Conservation (phyloP, 2,888 invertebrate genomes). For the Drosophila falleni region DNA sequence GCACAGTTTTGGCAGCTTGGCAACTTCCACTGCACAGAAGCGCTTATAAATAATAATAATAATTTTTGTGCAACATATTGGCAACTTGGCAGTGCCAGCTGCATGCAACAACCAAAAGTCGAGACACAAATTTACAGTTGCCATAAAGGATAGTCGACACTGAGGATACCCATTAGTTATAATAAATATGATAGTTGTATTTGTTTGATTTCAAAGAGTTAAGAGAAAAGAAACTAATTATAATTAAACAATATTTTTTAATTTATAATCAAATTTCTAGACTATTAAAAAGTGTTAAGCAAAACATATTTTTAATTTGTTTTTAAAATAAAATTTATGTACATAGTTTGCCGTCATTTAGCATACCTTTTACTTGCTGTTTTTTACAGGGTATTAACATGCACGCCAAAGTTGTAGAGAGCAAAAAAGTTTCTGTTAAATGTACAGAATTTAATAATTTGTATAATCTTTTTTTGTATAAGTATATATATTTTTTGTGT, state of each 20-base stretch:
- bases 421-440: slow-evolving; percentile 40
- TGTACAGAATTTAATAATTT: slow-evolving; percentile 54
- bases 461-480: slow-evolving; percentile 10
- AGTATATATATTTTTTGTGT: slow-evolving; percentile 1
- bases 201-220: background rate
- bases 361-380: background rate
- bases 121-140: slow-evolving; percentile 1
- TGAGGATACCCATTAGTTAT: background rate
- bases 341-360: too few relatives aligned
- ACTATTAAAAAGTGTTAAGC: too few relatives aligned
- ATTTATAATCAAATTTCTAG: too few relatives aligned
- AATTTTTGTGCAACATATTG: slow-evolving; percentile 75
- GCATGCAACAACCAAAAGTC: slow-evolving; percentile 52
- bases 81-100: slow-evolving; percentile 60
- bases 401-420: slow-evolving; percentile 27
- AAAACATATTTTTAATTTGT: too few relatives aligned
- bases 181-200: background rate
- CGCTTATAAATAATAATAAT: slow-evolving; percentile 71
- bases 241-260: background rate
- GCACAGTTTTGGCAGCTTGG: slow-evolving; percentile 65
- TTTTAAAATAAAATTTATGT: too few relatives aligned
- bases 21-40: slow-evolving; percentile 32
- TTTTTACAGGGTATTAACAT: slow-evolving; percentile 20
- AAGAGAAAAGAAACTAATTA: background rate
- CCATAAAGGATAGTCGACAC: background rate